Base-by-base conservation (phyloP, 2,113 vertebrate genomes). In the Nerophis ophidion region DNA sequence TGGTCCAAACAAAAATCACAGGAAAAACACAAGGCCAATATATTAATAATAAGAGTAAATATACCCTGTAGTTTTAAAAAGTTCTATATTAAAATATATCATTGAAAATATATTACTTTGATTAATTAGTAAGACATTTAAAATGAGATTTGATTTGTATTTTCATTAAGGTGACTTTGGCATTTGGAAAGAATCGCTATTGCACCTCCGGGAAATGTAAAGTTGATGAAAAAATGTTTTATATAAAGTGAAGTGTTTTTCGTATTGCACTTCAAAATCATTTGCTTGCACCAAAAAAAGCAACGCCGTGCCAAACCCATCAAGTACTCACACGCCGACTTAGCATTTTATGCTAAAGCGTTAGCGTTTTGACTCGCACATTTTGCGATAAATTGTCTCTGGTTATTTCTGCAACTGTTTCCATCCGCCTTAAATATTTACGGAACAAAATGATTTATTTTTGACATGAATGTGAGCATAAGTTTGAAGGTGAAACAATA, bases 61-160 rank as follows among this genome's bases (percentile, higher is more conserved):
- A 90, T 87, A 91, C 90, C 90, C 87, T 91, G 90, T 89, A 82
- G 72, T 81, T 84, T 80, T 76, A 65, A 78, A 84, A 86, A 83
- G 81, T 45, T 51, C 71, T 82, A 81, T 87, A 88, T 84, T 87
- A 89, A 91, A 91, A 91, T 90, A 90, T 90, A 90, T 89, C 86
- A 87, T 81, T 88, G 87, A 89, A 90, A 91, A 90, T 91, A 91
- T 90, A 91, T 90, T 91, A 91, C 86, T 90, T 88, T 87, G 72
- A 72, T 82, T 84, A 84, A 81, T 81, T 79, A 83, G 63, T 81
- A 75, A 82, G 62, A 88, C 76, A 77, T 42, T 72, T 78, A 79
- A 86, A 89, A 88, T 69, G 80, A 80, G 68, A 76, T 81, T 66
- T 68, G 77, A 87, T 86, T 78, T 76, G 80, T 70, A 16, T 48